Evolutionary conservation across 1,140 invertebrate species (phyloP).

Genomic region (Matsumurasca onukii): DNA sequence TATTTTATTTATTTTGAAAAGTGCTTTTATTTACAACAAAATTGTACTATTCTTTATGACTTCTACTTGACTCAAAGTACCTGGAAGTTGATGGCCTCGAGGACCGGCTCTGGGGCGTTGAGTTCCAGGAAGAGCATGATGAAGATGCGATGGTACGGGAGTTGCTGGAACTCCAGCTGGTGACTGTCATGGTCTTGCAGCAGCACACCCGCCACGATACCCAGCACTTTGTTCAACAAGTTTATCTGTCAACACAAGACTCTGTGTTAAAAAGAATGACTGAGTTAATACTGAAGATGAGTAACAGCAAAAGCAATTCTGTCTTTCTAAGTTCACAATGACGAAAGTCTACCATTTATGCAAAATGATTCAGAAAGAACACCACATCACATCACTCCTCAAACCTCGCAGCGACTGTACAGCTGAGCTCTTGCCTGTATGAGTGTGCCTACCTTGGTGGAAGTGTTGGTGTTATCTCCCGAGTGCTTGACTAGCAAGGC

Average conservation of each 20-base stretch:
- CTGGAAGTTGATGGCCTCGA: slow-evolving; percentile 91
- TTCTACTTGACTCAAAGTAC: no score
- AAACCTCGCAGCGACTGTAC: no score
- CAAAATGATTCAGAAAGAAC: no score
- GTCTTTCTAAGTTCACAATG: no score
- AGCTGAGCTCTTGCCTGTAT: no score
- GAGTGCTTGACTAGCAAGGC: slow-evolving; percentile 96
- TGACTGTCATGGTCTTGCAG: slow-evolving; percentile 89
- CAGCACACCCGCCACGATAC: slow-evolving; percentile 92
- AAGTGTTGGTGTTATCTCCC: slow-evolving; percentile 82
- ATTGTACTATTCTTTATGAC: no score
- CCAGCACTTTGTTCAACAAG: slow-evolving; percentile 62
- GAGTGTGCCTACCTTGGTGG: slow-evolving; percentile 81
- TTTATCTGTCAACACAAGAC: slow-evolving; percentile 23
- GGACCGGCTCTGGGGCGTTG: slow-evolving; percentile 89
- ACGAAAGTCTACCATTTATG: no score
- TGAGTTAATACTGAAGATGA: no score
- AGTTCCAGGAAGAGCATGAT: slow-evolving; percentile 97
- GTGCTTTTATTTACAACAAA: no score
- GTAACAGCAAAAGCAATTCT: no score
- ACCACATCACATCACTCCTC: no score
- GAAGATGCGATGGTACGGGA: slow-evolving; percentile 97
- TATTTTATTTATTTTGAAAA: neutral
- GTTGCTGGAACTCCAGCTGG: slow-evolving; percentile 88
- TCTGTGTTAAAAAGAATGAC: no score